Evolutionary conservation across 2,113 vertebrate genomes (phyloP).

Genomic region (Nesogale talazaci): DNA sequence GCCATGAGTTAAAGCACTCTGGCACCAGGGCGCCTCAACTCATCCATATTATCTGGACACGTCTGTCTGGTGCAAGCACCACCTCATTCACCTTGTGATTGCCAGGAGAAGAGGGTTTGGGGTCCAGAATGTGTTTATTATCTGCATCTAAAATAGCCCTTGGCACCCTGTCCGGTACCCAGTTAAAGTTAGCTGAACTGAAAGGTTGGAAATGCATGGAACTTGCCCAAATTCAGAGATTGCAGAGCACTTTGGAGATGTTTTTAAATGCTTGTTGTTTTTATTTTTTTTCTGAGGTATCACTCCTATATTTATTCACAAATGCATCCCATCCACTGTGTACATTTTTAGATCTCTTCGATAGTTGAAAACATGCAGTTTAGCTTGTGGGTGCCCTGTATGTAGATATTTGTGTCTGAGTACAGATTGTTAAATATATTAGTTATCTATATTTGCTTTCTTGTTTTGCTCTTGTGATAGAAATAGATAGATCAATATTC

Average conservation of each 20-base stretch:
- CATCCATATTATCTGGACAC: not conserved
- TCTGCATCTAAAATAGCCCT: not conserved
- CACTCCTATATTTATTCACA: not conserved
- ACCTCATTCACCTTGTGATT: not conserved
- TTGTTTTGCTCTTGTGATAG: not conserved
- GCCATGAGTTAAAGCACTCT: not conserved
- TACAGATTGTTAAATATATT: not conserved
- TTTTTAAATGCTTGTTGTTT: too few relatives aligned
- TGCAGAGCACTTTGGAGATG: not conserved
- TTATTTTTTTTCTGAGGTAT: not conserved
- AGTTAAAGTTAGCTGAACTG: not conserved
- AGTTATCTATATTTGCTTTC: not conserved
- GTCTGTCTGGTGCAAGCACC: not conserved
- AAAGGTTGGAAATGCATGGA: slow-evolving; percentile 14
- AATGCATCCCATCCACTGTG: too few relatives aligned
- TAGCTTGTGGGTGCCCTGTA: not conserved
- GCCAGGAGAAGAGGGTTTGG: not conserved
- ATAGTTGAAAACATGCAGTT: slow-evolving; percentile 8
- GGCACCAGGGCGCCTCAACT: not conserved
- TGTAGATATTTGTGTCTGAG: not conserved
- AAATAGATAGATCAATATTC: not conserved
- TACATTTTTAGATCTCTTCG: not conserved
- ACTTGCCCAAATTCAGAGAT: slow-evolving; percentile 23
- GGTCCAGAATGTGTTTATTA: not conserved
- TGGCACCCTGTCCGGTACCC: not conserved